These are phyloP conservation scores for Euura lappo DNA, from an alignment of 1,140 invertebrate species.

Conservation along the genomic window DNA sequence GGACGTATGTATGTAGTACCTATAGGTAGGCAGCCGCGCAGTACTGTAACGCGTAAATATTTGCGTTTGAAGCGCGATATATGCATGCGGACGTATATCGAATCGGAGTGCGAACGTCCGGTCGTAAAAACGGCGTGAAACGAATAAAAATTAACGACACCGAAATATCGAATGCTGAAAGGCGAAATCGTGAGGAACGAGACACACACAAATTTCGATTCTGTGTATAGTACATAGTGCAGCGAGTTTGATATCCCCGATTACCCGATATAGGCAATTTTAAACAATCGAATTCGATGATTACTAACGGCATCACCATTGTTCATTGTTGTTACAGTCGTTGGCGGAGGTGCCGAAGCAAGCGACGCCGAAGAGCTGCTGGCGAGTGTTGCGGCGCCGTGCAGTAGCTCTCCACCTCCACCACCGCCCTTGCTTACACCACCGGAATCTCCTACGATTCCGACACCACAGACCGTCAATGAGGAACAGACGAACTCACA, in stretches of 20 bases:
- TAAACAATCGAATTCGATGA: too few relatives aligned
- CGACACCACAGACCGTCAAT: constrained; percentile 42
- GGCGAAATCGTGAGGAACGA: background rate
- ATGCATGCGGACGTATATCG: background rate
- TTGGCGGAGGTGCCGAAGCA: constrained; percentile 52
- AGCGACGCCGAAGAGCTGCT: constrained; percentile 56
- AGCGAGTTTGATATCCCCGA: too few relatives aligned
- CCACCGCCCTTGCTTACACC: constrained; percentile 33
- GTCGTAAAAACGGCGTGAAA: background rate
- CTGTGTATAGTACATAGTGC: too few relatives aligned
- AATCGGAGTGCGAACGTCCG: background rate
- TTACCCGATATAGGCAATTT: too few relatives aligned
- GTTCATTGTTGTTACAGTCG: constrained; percentile 39
- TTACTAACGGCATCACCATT: too few relatives aligned
- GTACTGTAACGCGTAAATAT: background rate
- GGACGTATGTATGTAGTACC: too few relatives aligned
- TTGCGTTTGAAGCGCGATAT: background rate
- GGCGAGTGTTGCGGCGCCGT: constrained; percentile 45
- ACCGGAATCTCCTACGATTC: constrained; percentile 42
- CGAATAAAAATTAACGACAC: background rate
- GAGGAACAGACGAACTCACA: constrained; percentile 48
- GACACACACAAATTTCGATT: too few relatives aligned
- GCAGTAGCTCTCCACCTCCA: constrained; percentile 48
- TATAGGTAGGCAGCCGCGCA: too few relatives aligned
- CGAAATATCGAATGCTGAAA: background rate